Evolutionary conservation across 2,888 invertebrate genomes (phyloP).

Genomic region (Dynastes maya): DNA sequence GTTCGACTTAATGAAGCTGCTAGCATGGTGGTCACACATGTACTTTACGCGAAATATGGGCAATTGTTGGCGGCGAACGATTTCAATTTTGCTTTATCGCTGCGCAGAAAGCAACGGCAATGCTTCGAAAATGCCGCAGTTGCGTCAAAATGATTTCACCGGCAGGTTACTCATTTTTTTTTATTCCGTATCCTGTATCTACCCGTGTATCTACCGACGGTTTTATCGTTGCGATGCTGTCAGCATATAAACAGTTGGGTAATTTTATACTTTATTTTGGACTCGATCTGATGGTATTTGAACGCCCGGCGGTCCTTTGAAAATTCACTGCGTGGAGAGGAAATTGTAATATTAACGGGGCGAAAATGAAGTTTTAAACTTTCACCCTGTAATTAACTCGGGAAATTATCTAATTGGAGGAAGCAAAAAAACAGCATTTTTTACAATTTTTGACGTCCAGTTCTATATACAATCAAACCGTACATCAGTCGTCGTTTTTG

Average conservation of each 20-base stretch:
- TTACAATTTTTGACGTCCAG: no score
- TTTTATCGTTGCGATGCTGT: not conserved
- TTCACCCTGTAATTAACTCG: not conserved
- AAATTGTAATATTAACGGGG: constrained; percentile 4
- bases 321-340: not conserved
- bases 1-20: constrained; percentile 21
- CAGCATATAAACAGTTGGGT: constrained; percentile 10
- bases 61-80: constrained; percentile 23
- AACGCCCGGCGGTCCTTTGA: no score
- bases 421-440: no score
- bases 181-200: not conserved
- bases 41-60: constrained; percentile 17
- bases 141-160: constrained; percentile 24
- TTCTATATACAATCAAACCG: no score
- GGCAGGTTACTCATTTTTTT: constrained; percentile 1
- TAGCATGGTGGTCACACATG: constrained; percentile 16
- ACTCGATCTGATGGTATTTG: not conserved
- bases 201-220: not conserved
- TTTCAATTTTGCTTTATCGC: constrained; percentile 36
- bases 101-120: constrained; percentile 11
- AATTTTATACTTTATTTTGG: constrained; percentile 8
- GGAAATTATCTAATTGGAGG: not conserved
- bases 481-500: no score
- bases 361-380: not conserved
- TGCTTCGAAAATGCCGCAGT: constrained; percentile 30